phyloP scores from a whole-genome alignment of 2,797 vertebrate species.

The Botia almorhae region DNA sequence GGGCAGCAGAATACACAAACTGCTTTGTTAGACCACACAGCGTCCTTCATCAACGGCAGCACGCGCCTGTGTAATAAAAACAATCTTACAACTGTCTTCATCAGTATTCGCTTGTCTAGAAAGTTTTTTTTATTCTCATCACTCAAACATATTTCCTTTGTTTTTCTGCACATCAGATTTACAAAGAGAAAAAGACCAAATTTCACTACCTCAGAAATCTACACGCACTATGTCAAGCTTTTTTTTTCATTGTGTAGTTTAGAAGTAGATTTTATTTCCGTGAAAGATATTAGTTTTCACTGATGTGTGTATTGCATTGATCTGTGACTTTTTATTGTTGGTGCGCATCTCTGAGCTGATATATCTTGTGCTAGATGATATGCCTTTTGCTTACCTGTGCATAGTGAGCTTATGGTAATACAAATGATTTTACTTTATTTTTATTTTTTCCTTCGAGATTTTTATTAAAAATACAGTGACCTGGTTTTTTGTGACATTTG shows the following conservation, averaged over 20 bases:
- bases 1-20: slow-evolving; percentile 29
- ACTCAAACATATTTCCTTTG: background rate
- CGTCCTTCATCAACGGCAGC: slow-evolving; percentile 50
- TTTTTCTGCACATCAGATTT: slow-evolving; percentile 12
- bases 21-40: slow-evolving; percentile 40
- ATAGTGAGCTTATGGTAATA: background rate
- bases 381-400: slow-evolving; percentile 44
- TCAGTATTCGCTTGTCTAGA: background rate
- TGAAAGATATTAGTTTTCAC: slow-evolving; percentile 48
- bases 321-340: slow-evolving; percentile 79
- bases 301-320: slow-evolving; percentile 76
- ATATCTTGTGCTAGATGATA: slow-evolving; percentile 69
- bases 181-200: slow-evolving; percentile 12
- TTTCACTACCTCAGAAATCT: slow-evolving; percentile 16
- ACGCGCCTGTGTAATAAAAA: slow-evolving; percentile 14
- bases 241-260: slow-evolving; percentile 1
- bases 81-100: slow-evolving; percentile 22
- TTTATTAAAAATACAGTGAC: background rate
- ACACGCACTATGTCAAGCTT: background rate
- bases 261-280: slow-evolving; percentile 42
- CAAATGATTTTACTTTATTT: background rate
- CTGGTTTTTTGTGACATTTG: background rate
- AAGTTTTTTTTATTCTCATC: slow-evolving; percentile 8
- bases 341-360: slow-evolving; percentile 77
- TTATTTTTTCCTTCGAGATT: too few species aligned